A percentile compares a stretch with the other conserved stretches of the same genome.
These are phyloP conservation scores for Drosophila equinoxialis DNA, from an alignment of 1,140 invertebrate species.

Conservation along the genomic window DNA sequence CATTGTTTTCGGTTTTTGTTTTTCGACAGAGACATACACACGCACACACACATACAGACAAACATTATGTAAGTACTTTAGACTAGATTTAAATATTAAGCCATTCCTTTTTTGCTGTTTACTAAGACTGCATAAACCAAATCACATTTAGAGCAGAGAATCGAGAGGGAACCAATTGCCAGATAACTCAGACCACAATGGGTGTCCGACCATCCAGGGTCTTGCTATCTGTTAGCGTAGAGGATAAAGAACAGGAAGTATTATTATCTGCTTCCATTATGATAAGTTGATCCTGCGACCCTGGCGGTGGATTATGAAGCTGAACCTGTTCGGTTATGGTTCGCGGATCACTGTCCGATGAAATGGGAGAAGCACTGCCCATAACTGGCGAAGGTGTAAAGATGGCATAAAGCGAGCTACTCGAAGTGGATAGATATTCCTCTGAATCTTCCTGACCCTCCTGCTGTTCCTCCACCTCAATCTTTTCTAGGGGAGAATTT, in stretches of 20 bases:
- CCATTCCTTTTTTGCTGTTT: slow-evolving; percentile 45
- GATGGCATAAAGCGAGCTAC: slow-evolving; percentile 73
- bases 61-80: slow-evolving; percentile 58
- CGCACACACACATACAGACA: slow-evolving; percentile 65
- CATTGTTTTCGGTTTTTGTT: slow-evolving; percentile 1
- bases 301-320: slow-evolving; percentile 60
- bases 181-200: slow-evolving; percentile 63
- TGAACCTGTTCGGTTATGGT: slow-evolving; percentile 73
- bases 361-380: slow-evolving; percentile 45
- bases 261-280: slow-evolving; percentile 65
- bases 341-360: slow-evolving; percentile 42
- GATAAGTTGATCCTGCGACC: slow-evolving; percentile 23
- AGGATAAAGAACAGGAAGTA: slow-evolving; percentile 77
- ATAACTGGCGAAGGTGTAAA: slow-evolving; percentile 61
- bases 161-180: slow-evolving; percentile 11
- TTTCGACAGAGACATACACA: slow-evolving; percentile 48
- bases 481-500: slow-evolving; percentile 26
- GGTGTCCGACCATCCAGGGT: slow-evolving; percentile 78
- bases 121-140: slow-evolving; percentile 56
- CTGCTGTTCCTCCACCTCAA: slow-evolving; percentile 12
- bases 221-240: slow-evolving; percentile 80
- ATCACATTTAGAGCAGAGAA: slow-evolving; percentile 68
- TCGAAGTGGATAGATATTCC: slow-evolving; percentile 54
- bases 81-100: slow-evolving; percentile 71
- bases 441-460: slow-evolving; percentile 24